Evolutionary conservation across 2,888 invertebrate species (phyloP).

Genomic region (Calameuta pallipes): DNA sequence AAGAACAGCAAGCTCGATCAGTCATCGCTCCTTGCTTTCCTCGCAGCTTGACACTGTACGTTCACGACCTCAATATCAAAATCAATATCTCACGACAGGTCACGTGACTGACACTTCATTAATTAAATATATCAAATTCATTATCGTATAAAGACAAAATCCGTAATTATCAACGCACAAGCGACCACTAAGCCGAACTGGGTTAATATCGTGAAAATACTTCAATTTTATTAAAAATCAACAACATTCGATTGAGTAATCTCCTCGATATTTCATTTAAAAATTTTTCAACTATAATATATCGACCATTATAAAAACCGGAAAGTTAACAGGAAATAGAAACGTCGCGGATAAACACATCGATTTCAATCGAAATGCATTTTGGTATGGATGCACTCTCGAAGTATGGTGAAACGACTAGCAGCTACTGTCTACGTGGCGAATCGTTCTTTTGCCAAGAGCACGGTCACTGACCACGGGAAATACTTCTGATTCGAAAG

Average conservation of each 20-base stretch:
- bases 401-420: background rate
- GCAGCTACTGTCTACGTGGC: background rate
- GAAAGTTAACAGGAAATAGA: background rate
- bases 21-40: background rate
- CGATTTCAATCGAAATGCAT: conserved; percentile 29
- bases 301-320: background rate
- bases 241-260: no score
- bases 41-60: background rate
- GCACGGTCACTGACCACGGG: conserved; percentile 36
- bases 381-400: background rate
- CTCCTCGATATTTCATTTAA: background rate
- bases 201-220: background rate
- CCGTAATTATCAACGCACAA: background rate
- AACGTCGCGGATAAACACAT: conserved; percentile 34
- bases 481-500: conserved; percentile 35
- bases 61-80: background rate
- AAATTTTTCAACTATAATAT: background rate
- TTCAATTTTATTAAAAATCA: no score
- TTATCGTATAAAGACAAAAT: background rate
- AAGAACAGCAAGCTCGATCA: background rate
- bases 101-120: background rate
- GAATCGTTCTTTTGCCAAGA: conserved; percentile 23
- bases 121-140: background rate
- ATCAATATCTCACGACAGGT: background rate
- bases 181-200: background rate